Evolutionary conservation across 2,888 invertebrate genomes (phyloP).

Genomic region (Belgica antarctica): DNA sequence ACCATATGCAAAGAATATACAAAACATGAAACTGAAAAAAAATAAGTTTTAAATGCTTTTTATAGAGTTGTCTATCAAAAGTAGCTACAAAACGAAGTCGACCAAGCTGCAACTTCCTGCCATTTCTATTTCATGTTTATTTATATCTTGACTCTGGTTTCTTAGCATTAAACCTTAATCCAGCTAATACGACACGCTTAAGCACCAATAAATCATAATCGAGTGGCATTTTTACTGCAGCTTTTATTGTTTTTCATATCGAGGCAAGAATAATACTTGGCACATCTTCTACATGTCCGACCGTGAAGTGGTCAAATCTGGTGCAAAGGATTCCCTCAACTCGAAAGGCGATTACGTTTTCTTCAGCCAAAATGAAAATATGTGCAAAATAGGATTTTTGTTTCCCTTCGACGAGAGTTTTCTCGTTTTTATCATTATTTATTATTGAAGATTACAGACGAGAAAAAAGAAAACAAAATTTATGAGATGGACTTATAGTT

Average conservation of each 20-base stretch:
- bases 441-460: slow-evolving; percentile 14
- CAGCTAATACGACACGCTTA: too few relatives aligned
- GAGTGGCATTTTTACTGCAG: background rate
- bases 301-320: background rate
- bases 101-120: too few relatives aligned
- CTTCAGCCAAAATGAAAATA: background rate
- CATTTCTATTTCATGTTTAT: too few relatives aligned
- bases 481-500: slow-evolving; percentile 3
- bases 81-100: too few relatives aligned
- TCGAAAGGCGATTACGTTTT: slow-evolving; percentile 9
- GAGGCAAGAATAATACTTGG: background rate
- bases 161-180: too few relatives aligned
- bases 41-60: too few relatives aligned
- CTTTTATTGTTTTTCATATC: slow-evolving; percentile 17
- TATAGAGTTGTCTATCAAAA: too few relatives aligned
- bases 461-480: background rate
- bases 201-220: background rate
- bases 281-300: background rate
- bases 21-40: too few relatives aligned
- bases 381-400: slow-evolving; percentile 17
- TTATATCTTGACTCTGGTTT: too few relatives aligned
- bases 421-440: background rate
- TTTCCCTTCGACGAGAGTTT: background rate
- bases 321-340: background rate
- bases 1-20: too few relatives aligned